Conservation (phyloP, 1,140 invertebrate species). For the Calephelis nemesis region DNA sequence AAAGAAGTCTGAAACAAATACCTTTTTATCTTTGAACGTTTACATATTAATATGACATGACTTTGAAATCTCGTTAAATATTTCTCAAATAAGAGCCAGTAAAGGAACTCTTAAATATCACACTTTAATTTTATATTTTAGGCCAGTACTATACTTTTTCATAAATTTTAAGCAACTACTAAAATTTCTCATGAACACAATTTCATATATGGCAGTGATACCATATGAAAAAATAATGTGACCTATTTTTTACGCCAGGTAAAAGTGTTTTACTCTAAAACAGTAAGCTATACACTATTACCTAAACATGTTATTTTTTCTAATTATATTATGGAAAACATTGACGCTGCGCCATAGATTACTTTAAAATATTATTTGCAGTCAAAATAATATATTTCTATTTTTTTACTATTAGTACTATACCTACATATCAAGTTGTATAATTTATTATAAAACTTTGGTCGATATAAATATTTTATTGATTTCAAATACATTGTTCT, state of each 20-base stretch:
- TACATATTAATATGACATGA: too few relatives aligned
- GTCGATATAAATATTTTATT: conserved; percentile 4
- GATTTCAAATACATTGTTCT: neutral
- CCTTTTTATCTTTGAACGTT: too few relatives aligned
- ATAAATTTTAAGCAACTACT: conserved; percentile 20
- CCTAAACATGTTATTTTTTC: neutral
- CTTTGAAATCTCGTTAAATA: too few relatives aligned
- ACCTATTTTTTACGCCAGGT: too few relatives aligned
- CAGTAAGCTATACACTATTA: too few relatives aligned
- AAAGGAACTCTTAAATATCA: too few relatives aligned
- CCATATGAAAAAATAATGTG: conserved; percentile 1
- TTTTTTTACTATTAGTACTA: neutral
- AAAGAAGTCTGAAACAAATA: neutral
- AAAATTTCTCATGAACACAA: conserved; percentile 26
- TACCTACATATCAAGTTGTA: neutral
- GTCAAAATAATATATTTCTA: neutral
- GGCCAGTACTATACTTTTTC: neutral
- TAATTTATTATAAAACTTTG: conserved; percentile 9
- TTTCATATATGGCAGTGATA: conserved; percentile 30
- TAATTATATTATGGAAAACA: neutral
- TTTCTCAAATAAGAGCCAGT: too few relatives aligned
- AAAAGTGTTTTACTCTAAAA: too few relatives aligned
- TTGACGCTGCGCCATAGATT: too few relatives aligned
- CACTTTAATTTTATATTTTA: neutral
- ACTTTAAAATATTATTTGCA: neutral